phyloP scores from a whole-genome alignment of 2,113 vertebrate species.

The Cacatua alba region DNA sequence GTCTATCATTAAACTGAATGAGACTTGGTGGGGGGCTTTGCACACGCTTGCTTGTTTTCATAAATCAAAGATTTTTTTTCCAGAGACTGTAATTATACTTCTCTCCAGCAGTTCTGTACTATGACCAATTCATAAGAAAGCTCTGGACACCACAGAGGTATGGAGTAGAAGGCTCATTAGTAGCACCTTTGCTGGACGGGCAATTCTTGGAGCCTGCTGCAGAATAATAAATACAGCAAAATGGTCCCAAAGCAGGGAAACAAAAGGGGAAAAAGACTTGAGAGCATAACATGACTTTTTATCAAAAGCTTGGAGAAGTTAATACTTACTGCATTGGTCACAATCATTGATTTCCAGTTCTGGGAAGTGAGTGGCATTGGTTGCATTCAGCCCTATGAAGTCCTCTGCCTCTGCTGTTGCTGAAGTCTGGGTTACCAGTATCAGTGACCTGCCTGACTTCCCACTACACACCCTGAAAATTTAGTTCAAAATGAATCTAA shows the following conservation, averaged over 20 bases:
- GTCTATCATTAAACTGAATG: slow-evolving; percentile 41
- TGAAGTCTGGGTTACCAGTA: not conserved
- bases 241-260: not conserved
- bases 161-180: not conserved
- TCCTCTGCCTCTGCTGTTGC: not conserved
- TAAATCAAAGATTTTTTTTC: slow-evolving; percentile 29
- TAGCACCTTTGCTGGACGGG: not conserved
- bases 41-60: slow-evolving; percentile 24
- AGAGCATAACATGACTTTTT: not conserved
- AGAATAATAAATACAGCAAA: not conserved
- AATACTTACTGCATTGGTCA: not conserved
- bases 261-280: not conserved
- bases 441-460: not conserved
- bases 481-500: not conserved
- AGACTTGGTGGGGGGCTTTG: slow-evolving; percentile 4
- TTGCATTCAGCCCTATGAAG: not conserved
- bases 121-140: not conserved
- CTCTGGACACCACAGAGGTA: not conserved
- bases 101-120: not conserved
- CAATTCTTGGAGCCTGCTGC: not conserved
- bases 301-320: not conserved
- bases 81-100: not conserved
- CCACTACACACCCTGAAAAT: not conserved
- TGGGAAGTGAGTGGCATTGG: not conserved
- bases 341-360: not conserved